phyloP scores from a whole-genome alignment of 1,140 invertebrate genomes.

The Zelostemma sp. region DNA sequence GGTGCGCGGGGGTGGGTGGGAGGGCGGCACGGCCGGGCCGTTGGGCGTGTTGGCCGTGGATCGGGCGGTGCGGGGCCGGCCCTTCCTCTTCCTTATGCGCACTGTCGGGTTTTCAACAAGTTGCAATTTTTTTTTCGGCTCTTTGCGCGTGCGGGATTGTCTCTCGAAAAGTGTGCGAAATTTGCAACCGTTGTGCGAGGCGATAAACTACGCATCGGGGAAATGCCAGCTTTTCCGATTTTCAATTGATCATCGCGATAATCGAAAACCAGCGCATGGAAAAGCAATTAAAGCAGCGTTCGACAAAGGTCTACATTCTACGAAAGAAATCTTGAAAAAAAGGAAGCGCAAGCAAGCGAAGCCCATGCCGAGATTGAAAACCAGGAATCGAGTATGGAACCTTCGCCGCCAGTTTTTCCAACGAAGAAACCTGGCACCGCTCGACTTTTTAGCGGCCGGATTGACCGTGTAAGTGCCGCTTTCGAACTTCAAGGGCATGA shows the following conservation, averaged over 20 bases:
- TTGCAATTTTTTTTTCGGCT: conserved; percentile 16
- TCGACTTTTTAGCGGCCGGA: conserved; percentile 56
- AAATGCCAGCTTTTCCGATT: not conserved
- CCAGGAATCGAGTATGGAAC: conserved; percentile 37
- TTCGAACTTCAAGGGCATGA: conserved; percentile 67
- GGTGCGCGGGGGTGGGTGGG: too few species aligned
- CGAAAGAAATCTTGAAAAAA: too few species aligned
- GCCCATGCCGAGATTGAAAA: not conserved
- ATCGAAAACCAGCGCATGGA: not conserved
- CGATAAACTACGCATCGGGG: not conserved
- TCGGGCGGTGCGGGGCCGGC: too few species aligned
- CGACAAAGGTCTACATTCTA: too few species aligned
- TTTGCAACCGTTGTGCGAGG: not conserved
- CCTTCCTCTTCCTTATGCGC: conserved; percentile 68
- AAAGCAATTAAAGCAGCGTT: too few species aligned
- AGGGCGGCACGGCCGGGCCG: too few species aligned
- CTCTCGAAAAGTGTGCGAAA: not conserved
- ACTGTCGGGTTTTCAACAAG: conserved; percentile 49
- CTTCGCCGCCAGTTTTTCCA: conserved; percentile 68
- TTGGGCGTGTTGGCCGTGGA: too few species aligned
- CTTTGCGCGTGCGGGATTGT: not conserved
- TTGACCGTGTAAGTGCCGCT: conserved; percentile 67
- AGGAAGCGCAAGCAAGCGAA: not conserved
- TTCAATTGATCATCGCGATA: not conserved
- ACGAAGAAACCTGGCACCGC: conserved; percentile 60